These are phyloP conservation scores for Pipistrellus nathusii DNA, from an alignment of 2,797 vertebrate genomes.

Conservation along the genomic window DNA sequence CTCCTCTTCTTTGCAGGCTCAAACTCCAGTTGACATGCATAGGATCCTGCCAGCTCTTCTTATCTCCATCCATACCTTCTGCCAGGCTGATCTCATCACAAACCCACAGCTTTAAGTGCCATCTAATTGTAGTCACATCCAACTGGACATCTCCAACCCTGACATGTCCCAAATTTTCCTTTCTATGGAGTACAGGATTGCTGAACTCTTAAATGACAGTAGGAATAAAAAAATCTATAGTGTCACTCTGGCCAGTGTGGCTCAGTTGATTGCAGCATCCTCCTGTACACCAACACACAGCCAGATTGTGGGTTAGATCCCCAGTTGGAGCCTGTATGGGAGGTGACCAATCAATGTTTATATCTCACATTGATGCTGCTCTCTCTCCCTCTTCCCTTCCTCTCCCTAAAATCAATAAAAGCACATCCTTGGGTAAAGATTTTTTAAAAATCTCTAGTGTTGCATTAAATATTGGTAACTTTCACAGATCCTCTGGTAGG, in stretches of 20 bases:
- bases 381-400: not conserved
- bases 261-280: not conserved
- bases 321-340: not conserved
- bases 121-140: not conserved
- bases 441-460: not conserved
- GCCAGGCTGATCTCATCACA: not conserved
- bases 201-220: not conserved
- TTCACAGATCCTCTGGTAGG: not conserved
- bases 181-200: not conserved
- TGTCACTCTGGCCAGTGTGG: not conserved
- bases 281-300: not conserved
- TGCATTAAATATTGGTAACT: conserved; percentile 5
- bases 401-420: not conserved
- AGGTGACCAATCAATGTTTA: not conserved
- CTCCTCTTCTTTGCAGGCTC: not conserved
- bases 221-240: not conserved
- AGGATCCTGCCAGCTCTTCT: not conserved
- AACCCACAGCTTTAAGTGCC: not conserved
- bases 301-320: not conserved
- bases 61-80: not conserved
- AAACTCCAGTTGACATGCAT: not conserved
- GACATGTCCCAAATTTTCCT: not conserved
- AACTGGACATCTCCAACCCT: not conserved
- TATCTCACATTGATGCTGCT: not conserved
- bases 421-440: not conserved